Evolutionary conservation across 2,888 invertebrate genomes (phyloP), one percentile per base, ranked within the genome.

Genomic region (Apocheima hispidaria): DNA sequence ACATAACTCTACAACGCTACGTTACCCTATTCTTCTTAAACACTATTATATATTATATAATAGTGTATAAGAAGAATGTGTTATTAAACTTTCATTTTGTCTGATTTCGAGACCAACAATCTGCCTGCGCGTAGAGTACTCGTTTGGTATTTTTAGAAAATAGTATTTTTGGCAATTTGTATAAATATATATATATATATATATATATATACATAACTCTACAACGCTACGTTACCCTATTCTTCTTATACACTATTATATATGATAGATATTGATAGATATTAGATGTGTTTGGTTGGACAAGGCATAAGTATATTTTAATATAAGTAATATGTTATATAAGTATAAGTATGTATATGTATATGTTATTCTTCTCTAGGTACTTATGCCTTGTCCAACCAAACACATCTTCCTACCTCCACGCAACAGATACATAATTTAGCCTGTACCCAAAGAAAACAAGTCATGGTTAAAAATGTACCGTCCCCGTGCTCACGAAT

Each of bases 381-480:
- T 7, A 33, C n/a, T 4, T 16, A 18, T 46, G 33, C 33, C 61
- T 14, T 16, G 36, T 61, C 56, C 40, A 51, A 33, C 23, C 9
- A 0, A 20, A n/a, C n/a, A 28, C 10, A 0, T 33, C 12, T 52
- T 70, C 64, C 10, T 60, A 64, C 21, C 30, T 70, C 55, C 35
- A 12, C 5, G 12, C 21, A 20, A 6, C 21, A 49, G 36, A 71
- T 75, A 65, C 66, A 70, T 71, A 68, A 75, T 75, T 69, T 67
- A 74, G 60, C 46, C 35, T 55, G 41, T 50, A 46, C 53, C 65
- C 56, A 66, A 71, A 66, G 59, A 68, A 63, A 65, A 53, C 49
- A 49, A 64, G 68, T 66, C 76, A 74, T 63, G 69, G 70, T 75
- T 75, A 67, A 74, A 74, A 70, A 75, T 75, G 65, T 66, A 74